phyloP scores from a whole-genome alignment of 2,888 invertebrate genomes.

The Limulus polyphemus region DNA sequence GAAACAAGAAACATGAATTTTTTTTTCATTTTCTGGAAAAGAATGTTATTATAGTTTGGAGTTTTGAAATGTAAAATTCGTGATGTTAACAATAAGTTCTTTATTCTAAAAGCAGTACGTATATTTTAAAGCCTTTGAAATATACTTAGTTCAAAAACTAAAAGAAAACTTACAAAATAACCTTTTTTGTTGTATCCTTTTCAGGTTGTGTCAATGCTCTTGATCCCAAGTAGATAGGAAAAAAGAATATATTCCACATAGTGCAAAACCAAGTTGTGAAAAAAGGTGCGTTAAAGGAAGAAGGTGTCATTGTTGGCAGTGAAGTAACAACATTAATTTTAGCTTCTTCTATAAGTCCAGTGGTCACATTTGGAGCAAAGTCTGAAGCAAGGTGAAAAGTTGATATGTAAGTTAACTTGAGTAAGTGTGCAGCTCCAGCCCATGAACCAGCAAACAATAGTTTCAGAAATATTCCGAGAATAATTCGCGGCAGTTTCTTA shows the following conservation, averaged over 20 bases:
- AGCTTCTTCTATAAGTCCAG: too few species aligned
- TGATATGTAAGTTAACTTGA: conserved; percentile 48
- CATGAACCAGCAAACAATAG: conserved; percentile 74
- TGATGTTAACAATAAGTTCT: too few species aligned
- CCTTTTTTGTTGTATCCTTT: conserved; percentile 14
- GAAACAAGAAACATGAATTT: too few species aligned
- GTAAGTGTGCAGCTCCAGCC: conserved; percentile 85
- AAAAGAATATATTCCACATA: conserved; percentile 73
- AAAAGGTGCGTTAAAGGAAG: conserved; percentile 61
- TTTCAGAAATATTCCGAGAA: conserved; percentile 75
- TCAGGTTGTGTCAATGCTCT: conserved; percentile 14
- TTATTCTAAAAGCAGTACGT: too few species aligned
- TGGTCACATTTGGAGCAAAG: too few species aligned
- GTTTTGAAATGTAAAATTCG: too few species aligned
- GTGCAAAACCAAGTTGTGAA: conserved; percentile 92
- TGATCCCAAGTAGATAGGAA: conserved; percentile 14
- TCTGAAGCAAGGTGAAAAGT: too few species aligned
- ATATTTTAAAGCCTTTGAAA: too few species aligned
- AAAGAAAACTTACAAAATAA: conserved; percentile 10
- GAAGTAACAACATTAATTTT: conserved; percentile 39
- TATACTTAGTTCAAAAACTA: too few species aligned
- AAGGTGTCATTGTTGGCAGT: too few species aligned
- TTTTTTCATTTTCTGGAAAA: too few species aligned
- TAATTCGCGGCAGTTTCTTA: conserved; percentile 42
- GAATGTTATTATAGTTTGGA: too few species aligned